These are phyloP conservation scores for Aleiodes testaceus DNA, from an alignment of 2,888 invertebrate species.

Conservation along the genomic window DNA sequence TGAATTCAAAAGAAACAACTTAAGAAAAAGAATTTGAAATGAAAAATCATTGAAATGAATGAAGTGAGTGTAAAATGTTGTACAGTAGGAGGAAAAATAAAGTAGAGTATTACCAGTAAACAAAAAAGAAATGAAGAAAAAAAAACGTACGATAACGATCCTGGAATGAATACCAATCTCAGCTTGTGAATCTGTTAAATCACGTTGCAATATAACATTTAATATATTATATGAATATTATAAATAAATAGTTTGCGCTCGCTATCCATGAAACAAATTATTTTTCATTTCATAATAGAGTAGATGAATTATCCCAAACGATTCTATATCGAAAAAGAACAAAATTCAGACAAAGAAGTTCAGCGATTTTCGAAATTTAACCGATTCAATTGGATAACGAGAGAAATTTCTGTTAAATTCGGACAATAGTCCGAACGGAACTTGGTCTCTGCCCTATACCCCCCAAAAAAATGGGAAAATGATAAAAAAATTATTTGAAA, in stretches of 20 bases:
- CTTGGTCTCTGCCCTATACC: too few species aligned
- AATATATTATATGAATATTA: conserved; percentile 59
- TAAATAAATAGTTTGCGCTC: conserved; percentile 39
- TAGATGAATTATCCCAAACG: too few species aligned
- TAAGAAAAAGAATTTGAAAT: conserved; percentile 3
- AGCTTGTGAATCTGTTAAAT: conserved; percentile 72
- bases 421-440: too few species aligned
- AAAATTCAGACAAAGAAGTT: too few species aligned
- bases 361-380: too few species aligned
- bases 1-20: conserved; percentile 12
- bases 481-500: too few species aligned
- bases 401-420: too few species aligned
- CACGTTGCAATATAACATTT: conserved; percentile 70
- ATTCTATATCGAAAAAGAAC: too few species aligned
- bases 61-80: conserved; percentile 71
- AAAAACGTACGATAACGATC: conserved; percentile 57
- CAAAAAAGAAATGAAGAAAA: too few species aligned
- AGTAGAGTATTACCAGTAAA: conserved; percentile 69
- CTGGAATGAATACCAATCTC: conserved; percentile 71
- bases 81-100: conserved; percentile 65
- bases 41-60: conserved; percentile 25
- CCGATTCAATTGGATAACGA: too few species aligned
- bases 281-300: conserved; percentile 27
- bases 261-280: background rate
- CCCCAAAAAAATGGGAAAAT: too few species aligned